Evolutionary conservation across 2,797 vertebrate species (phyloP).

Genomic region (Scarus forsteni): DNA sequence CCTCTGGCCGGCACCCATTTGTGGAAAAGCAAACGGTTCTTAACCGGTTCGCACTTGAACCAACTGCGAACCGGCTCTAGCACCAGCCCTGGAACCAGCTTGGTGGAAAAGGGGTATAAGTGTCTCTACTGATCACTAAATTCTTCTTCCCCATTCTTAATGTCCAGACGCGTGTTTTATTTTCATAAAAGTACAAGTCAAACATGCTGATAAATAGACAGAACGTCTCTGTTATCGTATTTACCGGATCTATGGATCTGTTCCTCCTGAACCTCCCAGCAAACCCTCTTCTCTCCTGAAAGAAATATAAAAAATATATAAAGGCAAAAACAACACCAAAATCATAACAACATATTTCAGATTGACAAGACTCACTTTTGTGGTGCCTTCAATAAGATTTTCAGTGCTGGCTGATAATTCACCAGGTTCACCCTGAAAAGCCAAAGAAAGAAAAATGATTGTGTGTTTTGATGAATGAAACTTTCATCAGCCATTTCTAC

Average conservation of each 20-base stretch:
- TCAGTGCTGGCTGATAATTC: constrained; percentile 38
- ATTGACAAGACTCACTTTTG: constrained; percentile 49
- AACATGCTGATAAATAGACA: neutral
- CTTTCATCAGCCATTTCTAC: too few relatives aligned
- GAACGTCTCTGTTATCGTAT: neutral
- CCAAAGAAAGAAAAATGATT: neutral
- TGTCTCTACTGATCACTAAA: too few relatives aligned
- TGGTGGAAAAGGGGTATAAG: too few relatives aligned
- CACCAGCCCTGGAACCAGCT: too few relatives aligned
- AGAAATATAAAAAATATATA: neutral
- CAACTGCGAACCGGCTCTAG: too few relatives aligned
- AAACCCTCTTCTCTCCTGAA: constrained; percentile 68
- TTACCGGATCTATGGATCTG: constrained; percentile 68
- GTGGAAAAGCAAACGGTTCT: too few relatives aligned
- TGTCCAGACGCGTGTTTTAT: too few relatives aligned
- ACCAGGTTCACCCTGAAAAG: constrained; percentile 38
- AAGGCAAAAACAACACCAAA: too few relatives aligned
- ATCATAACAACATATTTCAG: neutral
- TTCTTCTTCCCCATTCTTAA: too few relatives aligned
- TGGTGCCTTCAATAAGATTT: constrained; percentile 38
- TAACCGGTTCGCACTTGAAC: too few relatives aligned
- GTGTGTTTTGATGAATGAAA: too few relatives aligned
- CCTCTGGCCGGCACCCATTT: too few relatives aligned
- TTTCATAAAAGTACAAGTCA: neutral
- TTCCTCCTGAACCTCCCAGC: constrained; percentile 60